Evolutionary conservation across 2,888 invertebrate genomes (phyloP), one percentile per base, ranked within the genome.

Genomic region (Coenonympha arcania): DNA sequence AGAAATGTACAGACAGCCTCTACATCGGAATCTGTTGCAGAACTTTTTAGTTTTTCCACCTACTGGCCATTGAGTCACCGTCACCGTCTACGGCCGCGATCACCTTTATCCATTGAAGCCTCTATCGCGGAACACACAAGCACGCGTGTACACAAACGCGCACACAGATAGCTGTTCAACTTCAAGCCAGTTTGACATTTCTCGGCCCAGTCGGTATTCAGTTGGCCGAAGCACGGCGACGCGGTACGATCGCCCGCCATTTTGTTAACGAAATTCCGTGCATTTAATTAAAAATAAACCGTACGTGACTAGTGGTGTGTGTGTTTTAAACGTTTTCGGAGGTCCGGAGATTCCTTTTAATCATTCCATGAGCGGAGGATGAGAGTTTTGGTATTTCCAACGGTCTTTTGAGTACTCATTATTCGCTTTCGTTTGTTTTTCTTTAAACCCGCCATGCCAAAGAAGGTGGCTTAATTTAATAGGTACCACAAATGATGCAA

Each of bases 201-300:
- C 71, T 65, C 70, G 64, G 65, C 64, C 64, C 64, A 69, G 66
- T 81, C 83, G 85, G 85, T 86, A 69, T 65, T 81, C 83, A 85
- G 85, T 86, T 77, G 77, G 81, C 78, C 84, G 82, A 76, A 74
- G 79, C 69, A 70, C 81, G 82, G 83, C 83, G 79, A 72, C 76
- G 82, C 80, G 81, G 80, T 62, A 73, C 66, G 68, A 70, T 66
- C 76, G 74, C 59, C 65, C 76, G 79, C 78, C 76, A 80, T 80
- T 49, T 80, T 76, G 72, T 63, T 72, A 65, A 62, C 68, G 61
- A 66, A 74, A 69, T 72, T 56, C 65, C 78, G 76, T 70, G 64
- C 70, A 72, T 69, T 73, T 57, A 49, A 54, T 69, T 70, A 73
- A 74, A 78, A 78, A 76, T 76, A 79, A 78, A 80, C 67, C 68